Conservation (phyloP, 2,888 invertebrate species). For the Pharmacophagus antenor region DNA sequence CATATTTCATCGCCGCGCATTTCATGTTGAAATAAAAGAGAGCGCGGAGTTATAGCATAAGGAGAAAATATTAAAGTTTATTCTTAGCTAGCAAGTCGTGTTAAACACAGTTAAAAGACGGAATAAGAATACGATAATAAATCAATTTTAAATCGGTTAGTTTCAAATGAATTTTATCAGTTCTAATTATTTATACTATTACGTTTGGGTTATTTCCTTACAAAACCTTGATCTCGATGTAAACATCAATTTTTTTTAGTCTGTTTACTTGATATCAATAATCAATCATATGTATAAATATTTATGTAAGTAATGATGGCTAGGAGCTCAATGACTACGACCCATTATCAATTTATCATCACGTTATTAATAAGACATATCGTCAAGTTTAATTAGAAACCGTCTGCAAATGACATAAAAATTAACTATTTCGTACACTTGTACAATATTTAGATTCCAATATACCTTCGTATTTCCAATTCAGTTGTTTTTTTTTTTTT, state of each 20-base stretch:
- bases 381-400: no score
- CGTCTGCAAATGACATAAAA: no score
- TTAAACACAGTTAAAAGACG: no score
- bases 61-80: neutral
- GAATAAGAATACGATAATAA: neutral
- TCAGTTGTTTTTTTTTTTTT: no score
- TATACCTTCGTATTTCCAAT: no score
- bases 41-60: no score
- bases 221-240: conserved; percentile 4
- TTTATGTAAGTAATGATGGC: neutral
- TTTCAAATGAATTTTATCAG: neutral
- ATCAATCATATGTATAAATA: no score
- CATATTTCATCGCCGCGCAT: no score
- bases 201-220: conserved; percentile 4
- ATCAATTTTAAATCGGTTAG: neutral
- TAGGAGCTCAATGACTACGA: neutral
- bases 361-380: neutral
- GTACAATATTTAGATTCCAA: no score
- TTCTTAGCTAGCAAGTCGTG: neutral
- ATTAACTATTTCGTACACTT: no score
- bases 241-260: neutral
- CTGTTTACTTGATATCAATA: no score
- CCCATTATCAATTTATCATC: no score
- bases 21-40: neutral
- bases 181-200: neutral